Percentiles rank a stretch among this genome's conserved stretches.
phyloP scores from a whole-genome alignment of 2,113 vertebrate genomes.

The Muscicapa adusta region DNA sequence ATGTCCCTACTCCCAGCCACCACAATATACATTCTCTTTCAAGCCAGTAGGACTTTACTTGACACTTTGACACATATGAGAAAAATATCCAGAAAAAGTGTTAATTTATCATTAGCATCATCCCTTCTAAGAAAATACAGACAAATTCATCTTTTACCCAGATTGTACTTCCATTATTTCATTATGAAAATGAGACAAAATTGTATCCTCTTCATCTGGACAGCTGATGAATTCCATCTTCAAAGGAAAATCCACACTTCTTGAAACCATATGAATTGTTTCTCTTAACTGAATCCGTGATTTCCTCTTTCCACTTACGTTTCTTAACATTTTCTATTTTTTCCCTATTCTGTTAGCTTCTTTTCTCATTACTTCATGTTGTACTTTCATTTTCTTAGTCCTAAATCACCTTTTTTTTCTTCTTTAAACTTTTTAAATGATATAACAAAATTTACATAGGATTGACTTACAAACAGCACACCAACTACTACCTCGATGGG shows the following conservation, averaged over 20 bases:
- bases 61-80: neutral
- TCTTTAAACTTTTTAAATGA: neutral
- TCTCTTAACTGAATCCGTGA: neutral
- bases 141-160: neutral
- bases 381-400: neutral
- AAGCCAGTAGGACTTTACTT: neutral
- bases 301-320: neutral
- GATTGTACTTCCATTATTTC: neutral
- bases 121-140: neutral
- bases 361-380: neutral
- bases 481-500: neutral
- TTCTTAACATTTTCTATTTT: neutral
- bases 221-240: conserved; percentile 21
- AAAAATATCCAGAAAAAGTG: neutral
- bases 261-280: conserved; percentile 34
- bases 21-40: neutral
- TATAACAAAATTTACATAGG: neutral
- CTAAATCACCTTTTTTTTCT: neutral
- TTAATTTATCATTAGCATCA: neutral
- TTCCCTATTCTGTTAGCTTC: neutral
- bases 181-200: neutral
- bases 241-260: conserved; percentile 28
- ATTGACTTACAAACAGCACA: neutral
- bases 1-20: neutral
- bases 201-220: conserved; percentile 30